These are phyloP conservation scores for Epinephelus fuscoguttatus DNA, from an alignment of 2,113 vertebrate species.

Conservation along the genomic window DNA sequence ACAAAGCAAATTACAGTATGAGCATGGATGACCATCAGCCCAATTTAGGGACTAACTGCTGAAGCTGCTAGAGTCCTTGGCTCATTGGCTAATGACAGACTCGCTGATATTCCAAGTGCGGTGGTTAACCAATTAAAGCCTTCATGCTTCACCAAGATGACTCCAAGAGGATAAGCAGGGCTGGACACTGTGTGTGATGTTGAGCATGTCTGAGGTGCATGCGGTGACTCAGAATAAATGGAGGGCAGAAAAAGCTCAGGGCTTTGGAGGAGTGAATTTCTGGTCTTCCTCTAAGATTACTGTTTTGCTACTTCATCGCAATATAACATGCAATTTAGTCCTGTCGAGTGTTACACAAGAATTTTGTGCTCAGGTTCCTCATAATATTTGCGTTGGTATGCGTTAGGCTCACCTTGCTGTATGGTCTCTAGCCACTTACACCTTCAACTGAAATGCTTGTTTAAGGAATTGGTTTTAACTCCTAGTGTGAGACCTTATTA, in stretches of 20 bases:
- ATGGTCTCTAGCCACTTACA: neutral
- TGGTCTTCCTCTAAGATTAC: neutral
- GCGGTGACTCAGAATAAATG: slow-evolving; percentile 14
- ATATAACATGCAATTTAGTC: neutral
- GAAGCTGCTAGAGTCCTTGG: slow-evolving; percentile 13
- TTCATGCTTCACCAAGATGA: slow-evolving; percentile 41
- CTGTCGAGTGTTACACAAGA: neutral
- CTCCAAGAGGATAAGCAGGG: slow-evolving; percentile 60
- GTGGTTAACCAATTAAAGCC: slow-evolving; percentile 75
- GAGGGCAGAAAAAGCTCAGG: neutral
- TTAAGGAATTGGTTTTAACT: neutral
- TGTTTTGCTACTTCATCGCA: neutral
- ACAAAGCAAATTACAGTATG: slow-evolving; percentile 40
- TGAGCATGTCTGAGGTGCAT: slow-evolving; percentile 31
- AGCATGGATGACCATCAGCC: slow-evolving; percentile 32
- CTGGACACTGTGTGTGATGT: slow-evolving; percentile 24
- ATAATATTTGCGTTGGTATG: neutral
- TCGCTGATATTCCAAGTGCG: slow-evolving; percentile 51
- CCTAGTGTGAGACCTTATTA: neutral
- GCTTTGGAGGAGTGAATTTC: neutral
- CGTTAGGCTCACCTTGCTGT: neutral
- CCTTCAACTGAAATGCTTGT: neutral
- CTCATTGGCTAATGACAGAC: slow-evolving; percentile 52
- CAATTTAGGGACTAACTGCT: slow-evolving; percentile 11
- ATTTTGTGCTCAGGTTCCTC: neutral